Evolutionary conservation across 2,888 invertebrate genomes (phyloP), one percentile per base, ranked within the genome.

Genomic region (Nemurella pictetii): DNA sequence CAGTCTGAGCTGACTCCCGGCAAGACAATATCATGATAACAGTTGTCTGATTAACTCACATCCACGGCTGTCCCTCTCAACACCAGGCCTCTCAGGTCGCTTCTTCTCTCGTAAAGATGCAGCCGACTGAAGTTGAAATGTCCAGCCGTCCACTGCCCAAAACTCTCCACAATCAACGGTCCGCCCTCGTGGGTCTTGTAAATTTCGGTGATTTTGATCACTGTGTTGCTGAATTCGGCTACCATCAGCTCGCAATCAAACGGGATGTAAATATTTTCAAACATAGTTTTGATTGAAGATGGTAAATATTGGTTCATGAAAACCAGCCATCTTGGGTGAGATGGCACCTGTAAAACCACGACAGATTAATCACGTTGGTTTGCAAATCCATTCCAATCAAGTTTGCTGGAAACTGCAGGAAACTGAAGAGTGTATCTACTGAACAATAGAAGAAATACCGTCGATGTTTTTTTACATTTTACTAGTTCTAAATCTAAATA

Each of bases 211-310:
- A 85, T 29, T 0, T 20, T 27, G 25, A 82, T 74, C n/a, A 15
- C 28, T 27, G 20, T 74, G 4, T 36, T 55, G 26, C 74, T 9
- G n/a, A 27, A 35, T 36, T 81, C 74, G 28, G 80, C 85, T 36
- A 82, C 81, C 36, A 84, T 73, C 36, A 84, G 84, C 75, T 84
- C 74, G 82, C 85, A 85, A 82, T 85, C 81, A 36, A 85, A 84
- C 20, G 85, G 85, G 29, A 85, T 75, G 82, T 85, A 36, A 4
- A 85, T 20, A 36, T 74, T 55, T 0, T 32, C 28, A n/a, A 84
- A 74, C 75, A 73, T 73, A 4, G 72, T 29, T 28, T 80, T 74
- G 28, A 84, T 20, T 3, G 74, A 32, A 12, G 35, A 9, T 15
- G 73, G 29, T 0, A 26, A 1, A 26, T 12, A 20, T 20, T 55